These are phyloP conservation scores for Struthidea cinerea DNA, from an alignment of 2,113 vertebrate species.

Conservation along the genomic window DNA sequence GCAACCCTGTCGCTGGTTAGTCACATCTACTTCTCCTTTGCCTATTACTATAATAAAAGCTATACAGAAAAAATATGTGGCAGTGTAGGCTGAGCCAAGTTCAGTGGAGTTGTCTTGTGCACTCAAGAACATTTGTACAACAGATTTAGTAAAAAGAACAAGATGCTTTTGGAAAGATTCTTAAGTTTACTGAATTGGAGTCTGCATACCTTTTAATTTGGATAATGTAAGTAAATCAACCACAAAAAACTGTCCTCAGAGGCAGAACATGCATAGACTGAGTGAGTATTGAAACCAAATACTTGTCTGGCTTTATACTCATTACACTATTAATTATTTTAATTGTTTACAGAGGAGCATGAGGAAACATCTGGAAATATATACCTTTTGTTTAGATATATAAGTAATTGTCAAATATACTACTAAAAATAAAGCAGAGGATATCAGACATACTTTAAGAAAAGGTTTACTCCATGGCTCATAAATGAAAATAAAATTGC, in stretches of 20 bases:
- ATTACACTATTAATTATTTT: constrained; percentile 21
- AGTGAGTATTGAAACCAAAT: neutral
- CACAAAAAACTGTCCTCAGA: neutral
- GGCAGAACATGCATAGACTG: neutral
- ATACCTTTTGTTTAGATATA: neutral
- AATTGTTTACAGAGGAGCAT: neutral
- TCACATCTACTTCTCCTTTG: neutral
- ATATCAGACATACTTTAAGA: neutral
- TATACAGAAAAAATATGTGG: neutral
- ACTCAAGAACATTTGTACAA: neutral
- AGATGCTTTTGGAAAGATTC: neutral
- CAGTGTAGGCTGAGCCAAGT: neutral
- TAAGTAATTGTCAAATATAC: neutral
- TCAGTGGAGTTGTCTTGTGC: neutral
- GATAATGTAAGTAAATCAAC: neutral
- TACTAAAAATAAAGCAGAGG: neutral
- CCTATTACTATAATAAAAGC: neutral
- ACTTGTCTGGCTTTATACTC: neutral
- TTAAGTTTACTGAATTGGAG: neutral
- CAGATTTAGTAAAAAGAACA: neutral
- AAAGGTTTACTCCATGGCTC: neutral
- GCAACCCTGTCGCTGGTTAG: neutral
- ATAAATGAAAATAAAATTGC: neutral
- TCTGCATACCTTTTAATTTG: neutral
- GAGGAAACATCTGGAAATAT: neutral